Evolutionary conservation across 2,797 vertebrate species (phyloP), one percentile per base, ranked within the genome.

Genomic region (Pseudochirops corinnae): DNA sequence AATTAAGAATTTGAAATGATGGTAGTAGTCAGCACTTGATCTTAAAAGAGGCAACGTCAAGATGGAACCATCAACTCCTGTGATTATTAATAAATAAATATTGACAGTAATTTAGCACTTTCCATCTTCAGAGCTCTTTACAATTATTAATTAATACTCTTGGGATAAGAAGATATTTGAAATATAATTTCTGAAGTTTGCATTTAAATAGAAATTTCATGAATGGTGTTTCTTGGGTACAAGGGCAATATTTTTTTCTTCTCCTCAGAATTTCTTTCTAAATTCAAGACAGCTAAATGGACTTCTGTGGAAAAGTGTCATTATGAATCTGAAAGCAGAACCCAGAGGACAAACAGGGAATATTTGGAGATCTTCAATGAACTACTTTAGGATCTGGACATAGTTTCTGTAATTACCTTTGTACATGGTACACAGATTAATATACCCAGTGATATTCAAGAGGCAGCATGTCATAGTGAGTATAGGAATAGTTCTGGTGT

Each of bases 11-110:
- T 29, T 93, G 52, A 95, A 94, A 95, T 95, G 74, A 31, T 91
- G 93, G 92, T 58, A n/a, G 94, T 90, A 95, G 92, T 92, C 1
- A 18, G 90, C 92, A 96, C 96, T 98, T 96, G 93, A 97, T 94
- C 2, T 4, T 46, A 74, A 96, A 95, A 96, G 96, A 98, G 94
- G 96, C 94, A 96, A 96, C 93, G 96, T 98, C 95, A 97, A 98
- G 94, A 97, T 97, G 96, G 96, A 93, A 97, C 96, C 90, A 96
- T 96, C 82, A 62, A 94, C 74, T 95, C 93, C 60, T 95, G 91
- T 98, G 96, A 97, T 97, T 96, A 97, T 98, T 98, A 98, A 98
- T 97, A 98, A 98, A 98, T 98, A 98, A 98, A 98, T 98, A 98
- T 98, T 98, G 97, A 98, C 5, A 2, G 92, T 98, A 98, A 98